phyloP scores from a whole-genome alignment of 2,113 vertebrate genomes.

The Pachypanchax playfairii region DNA sequence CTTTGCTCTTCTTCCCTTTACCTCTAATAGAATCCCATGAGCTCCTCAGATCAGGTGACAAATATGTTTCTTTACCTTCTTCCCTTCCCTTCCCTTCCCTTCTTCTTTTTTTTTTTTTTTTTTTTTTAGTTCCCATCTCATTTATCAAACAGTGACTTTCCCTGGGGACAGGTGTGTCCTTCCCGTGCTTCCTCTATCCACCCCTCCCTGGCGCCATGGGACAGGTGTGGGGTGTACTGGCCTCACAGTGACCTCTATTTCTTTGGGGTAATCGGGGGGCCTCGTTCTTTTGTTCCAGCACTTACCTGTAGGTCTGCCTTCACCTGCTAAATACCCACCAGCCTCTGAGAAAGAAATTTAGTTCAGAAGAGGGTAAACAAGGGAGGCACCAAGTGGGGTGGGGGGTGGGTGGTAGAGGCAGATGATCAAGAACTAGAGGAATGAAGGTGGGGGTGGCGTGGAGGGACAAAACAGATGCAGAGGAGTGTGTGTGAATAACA shows the following conservation, averaged over 20 bases:
- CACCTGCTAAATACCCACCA: conserved; percentile 53
- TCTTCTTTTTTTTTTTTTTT: too few species aligned
- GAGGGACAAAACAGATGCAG: conserved; percentile 35
- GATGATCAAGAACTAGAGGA: conserved; percentile 31
- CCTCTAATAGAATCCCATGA: conserved; percentile 3
- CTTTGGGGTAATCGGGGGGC: conserved; percentile 13
- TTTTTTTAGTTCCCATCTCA: conserved; percentile 28
- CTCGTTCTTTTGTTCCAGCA: conserved; percentile 29
- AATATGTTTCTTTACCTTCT: conserved; percentile 34
- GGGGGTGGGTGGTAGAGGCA: neutral
- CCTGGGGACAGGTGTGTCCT: conserved; percentile 56
- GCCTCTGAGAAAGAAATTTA: conserved; percentile 12
- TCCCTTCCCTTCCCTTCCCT: too few species aligned
- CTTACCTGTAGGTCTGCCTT: conserved; percentile 23
- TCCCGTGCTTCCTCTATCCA: conserved; percentile 12
- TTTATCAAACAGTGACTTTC: conserved; percentile 25
- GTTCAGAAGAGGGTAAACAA: conserved; percentile 12
- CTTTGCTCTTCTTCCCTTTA: neutral
- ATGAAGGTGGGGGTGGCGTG: neutral
- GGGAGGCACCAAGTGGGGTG: neutral
- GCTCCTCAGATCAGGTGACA: conserved; percentile 39
- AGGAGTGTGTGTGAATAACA: conserved; percentile 54
- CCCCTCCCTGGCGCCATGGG: conserved; percentile 47
- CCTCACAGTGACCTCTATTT: conserved; percentile 62
- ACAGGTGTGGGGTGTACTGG: conserved; percentile 65